These are phyloP conservation scores for Pachliopta kotzebuea DNA, from an alignment of 2,888 invertebrate species.

Conservation along the genomic window DNA sequence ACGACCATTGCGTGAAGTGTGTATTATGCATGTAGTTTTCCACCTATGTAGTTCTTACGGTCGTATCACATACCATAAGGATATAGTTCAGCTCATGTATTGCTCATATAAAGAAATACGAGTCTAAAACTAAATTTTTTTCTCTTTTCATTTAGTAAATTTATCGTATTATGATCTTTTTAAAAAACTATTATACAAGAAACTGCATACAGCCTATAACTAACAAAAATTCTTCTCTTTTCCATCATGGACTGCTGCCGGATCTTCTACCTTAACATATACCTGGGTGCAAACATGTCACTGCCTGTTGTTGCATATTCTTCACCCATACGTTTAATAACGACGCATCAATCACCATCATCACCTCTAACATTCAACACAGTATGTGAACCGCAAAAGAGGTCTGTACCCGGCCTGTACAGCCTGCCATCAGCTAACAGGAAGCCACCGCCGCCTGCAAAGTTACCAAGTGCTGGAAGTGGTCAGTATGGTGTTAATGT, in stretches of 20 bases:
- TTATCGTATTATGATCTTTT: too few species aligned
- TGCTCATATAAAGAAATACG: too few species aligned
- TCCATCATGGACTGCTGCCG: conserved; percentile 31
- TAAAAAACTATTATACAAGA: not conserved
- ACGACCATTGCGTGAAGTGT: too few species aligned
- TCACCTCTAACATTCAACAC: conserved; percentile 20
- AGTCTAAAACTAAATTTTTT: too few species aligned
- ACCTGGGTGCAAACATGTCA: conserved; percentile 15
- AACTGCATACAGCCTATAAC: conserved; percentile 16
- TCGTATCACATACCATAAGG: too few species aligned
- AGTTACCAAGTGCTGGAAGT: conserved; percentile 52
- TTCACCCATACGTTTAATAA: conserved; percentile 15
- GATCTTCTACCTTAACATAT: conserved; percentile 19
- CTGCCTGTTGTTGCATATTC: not conserved
- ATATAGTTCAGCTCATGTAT: too few species aligned
- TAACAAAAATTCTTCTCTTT: conserved; percentile 27
- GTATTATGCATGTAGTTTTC: too few species aligned
- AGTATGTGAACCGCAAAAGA: conserved; percentile 66
- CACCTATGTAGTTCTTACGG: too few species aligned
- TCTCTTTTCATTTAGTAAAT: too few species aligned
- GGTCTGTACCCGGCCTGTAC: conserved; percentile 59
- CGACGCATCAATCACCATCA: conserved; percentile 10
- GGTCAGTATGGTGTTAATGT: conserved; percentile 48
- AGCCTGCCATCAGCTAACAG: conserved; percentile 58
- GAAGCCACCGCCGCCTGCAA: conserved; percentile 69